These are phyloP conservation scores for Glyptemys insculpta DNA, from an alignment of 2,797 vertebrate genomes.

Conservation along the genomic window DNA sequence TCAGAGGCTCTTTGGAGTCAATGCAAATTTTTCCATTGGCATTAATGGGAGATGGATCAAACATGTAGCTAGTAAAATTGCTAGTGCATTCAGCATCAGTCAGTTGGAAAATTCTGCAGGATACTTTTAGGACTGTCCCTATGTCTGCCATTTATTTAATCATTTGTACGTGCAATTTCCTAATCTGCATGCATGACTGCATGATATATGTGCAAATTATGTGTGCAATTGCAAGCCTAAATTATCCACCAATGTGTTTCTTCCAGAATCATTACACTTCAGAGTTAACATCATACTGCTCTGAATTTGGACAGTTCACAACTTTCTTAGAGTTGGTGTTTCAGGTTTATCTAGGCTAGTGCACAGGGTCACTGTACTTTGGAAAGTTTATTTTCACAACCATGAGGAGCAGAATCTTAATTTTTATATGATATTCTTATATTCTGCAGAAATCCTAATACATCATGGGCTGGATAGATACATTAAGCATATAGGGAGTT, in stretches of 20 bases:
- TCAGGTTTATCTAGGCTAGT: background rate
- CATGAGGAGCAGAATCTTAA: background rate
- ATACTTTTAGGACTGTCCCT: background rate
- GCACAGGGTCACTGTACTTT: too few species aligned
- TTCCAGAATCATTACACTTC: background rate
- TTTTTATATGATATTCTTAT: background rate
- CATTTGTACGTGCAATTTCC: background rate
- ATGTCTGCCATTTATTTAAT: background rate
- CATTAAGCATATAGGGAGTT: background rate
- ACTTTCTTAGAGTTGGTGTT: background rate
- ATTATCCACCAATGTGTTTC: background rate
- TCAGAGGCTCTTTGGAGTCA: background rate
- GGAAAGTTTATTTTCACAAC: background rate
- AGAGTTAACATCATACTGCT: background rate
- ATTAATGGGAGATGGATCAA: background rate
- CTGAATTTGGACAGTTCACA: background rate
- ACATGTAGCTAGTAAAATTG: background rate
- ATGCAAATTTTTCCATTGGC: background rate
- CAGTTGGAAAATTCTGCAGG: background rate
- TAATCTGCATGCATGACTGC: background rate
- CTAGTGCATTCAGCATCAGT: background rate
- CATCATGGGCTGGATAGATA: too few species aligned
- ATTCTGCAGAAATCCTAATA: background rate
- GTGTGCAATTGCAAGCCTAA: background rate
- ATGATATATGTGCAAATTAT: background rate